A percentile compares a stretch with the other conserved stretches of the same genome.
Evolutionary conservation across 2,888 invertebrate species (phyloP).

Genomic region (Meteorus cinctellus): DNA sequence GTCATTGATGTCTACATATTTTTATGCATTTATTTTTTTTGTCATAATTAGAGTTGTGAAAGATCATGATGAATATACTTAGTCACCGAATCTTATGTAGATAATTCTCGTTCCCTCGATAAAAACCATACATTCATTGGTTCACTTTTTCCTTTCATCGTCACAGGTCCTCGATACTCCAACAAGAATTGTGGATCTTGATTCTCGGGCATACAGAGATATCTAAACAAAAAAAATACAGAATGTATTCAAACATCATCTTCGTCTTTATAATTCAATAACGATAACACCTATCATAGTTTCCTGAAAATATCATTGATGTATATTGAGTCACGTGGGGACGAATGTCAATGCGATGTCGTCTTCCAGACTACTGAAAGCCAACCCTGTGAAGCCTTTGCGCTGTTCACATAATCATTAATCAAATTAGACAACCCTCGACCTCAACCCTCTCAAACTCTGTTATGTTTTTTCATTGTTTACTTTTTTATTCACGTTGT

Average conservation of each 20-base stretch:
- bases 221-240: constrained; percentile 74
- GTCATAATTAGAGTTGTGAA: neutral
- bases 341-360: constrained; percentile 10
- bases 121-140: constrained; percentile 96
- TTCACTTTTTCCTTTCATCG: constrained; percentile 95
- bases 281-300: too few relatives aligned
- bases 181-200: constrained; percentile 88
- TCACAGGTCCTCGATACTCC: constrained; percentile 89
- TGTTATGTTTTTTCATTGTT: constrained; percentile 43
- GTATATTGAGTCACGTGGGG: neutral
- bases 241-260: neutral
- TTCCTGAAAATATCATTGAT: neutral
- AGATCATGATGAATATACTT: neutral
- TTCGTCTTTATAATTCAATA: neutral
- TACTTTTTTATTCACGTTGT: neutral
- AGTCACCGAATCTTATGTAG: constrained; percentile 54
- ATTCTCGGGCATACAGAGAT: constrained; percentile 86
- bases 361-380: constrained; percentile 21
- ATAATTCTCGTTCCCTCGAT: constrained; percentile 73
- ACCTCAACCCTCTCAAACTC: constrained; percentile 32
- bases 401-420: constrained; percentile 58
- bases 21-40: neutral
- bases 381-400: constrained; percentile 60
- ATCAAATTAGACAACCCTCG: constrained; percentile 62
- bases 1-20: neutral